Base-by-base conservation (phyloP, 2,888 invertebrate species). In the Synergus laeviventris region DNA sequence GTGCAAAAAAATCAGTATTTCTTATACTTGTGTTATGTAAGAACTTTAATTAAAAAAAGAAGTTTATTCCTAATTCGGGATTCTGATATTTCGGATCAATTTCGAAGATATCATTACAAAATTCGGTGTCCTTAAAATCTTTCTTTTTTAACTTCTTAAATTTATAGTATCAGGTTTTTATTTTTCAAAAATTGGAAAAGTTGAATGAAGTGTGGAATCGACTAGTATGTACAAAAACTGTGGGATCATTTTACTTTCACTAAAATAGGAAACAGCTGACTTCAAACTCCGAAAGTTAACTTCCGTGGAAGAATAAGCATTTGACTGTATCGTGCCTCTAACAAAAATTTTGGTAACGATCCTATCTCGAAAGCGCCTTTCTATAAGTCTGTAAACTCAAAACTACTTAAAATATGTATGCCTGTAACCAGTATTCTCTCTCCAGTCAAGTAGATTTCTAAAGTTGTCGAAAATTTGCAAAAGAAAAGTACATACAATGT, bases 311-410 rank as follows among this genome's bases (percentile, higher is more conserved):
- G 78, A 73, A 77, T 78, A 77, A 77, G 77, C 73, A 77, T 81
- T 79, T 45, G 49, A 81, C 78, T 81, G 77, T 79, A 75, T 79
- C 76, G 81, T 81, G 81, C 79, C 81, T 81, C 79, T 79, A 78
- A 79, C 74, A 73, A 60, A 74, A 78, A 79, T 74, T 79, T 77
- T 79, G 75, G 79, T 81, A 76, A 75, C 39, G 56, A 77, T 77
- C 77, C 74, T 81, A 78, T 76, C 62, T 70, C 76, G 36, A 78
- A 80, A 80, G 76, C 66, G 66, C 66, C 66, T 66, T 66, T 42
- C 45, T 66, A n/a, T 12, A 66, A 66, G 24, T 64, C 66, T 66
- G 45, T 66, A 45, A 66, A 66, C 66, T 45, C 42, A 16, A 31
- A 49, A 49, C 24, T 49, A 45, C 66, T 66, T 31, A 66, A 66